A percentile compares a stretch with the other conserved stretches of the same genome.
Evolutionary conservation across 2,797 vertebrate species (phyloP).

Genomic region (Pseudochirops cupreus): DNA sequence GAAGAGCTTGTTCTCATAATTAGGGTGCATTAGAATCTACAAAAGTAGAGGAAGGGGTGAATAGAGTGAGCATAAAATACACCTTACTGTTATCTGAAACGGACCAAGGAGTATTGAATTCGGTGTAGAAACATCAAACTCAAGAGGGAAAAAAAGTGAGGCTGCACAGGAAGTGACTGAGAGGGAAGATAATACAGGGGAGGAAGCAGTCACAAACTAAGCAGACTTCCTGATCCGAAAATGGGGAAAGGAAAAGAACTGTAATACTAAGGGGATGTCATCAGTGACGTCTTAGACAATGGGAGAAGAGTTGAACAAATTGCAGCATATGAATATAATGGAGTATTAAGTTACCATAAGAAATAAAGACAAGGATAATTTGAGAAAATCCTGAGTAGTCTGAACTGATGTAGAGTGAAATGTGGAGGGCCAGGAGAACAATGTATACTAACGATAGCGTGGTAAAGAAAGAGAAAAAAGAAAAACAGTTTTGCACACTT

Average conservation of each 20-base stretch:
- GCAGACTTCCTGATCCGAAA: background rate
- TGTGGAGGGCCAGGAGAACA: background rate
- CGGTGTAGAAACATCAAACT: background rate
- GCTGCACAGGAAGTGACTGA: background rate
- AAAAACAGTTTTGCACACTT: background rate
- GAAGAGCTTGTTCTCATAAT: background rate
- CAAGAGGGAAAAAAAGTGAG: background rate
- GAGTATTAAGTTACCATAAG: background rate
- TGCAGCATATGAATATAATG: background rate
- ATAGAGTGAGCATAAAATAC: background rate
- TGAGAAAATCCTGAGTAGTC: background rate
- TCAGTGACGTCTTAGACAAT: background rate
- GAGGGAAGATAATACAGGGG: background rate
- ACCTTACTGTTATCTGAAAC: background rate
- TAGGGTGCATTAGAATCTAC: background rate
- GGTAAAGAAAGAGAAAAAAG: background rate
- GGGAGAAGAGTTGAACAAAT: background rate
- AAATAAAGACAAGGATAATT: background rate
- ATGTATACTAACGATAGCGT: background rate
- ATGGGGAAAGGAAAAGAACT: background rate
- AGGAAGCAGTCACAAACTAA: background rate
- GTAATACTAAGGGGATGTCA: background rate
- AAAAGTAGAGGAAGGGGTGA: background rate
- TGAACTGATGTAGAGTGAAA: background rate
- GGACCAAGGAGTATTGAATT: background rate